Conservation (phyloP, 2,797 vertebrate genomes). For the Hippoglossus hippoglossus region DNA sequence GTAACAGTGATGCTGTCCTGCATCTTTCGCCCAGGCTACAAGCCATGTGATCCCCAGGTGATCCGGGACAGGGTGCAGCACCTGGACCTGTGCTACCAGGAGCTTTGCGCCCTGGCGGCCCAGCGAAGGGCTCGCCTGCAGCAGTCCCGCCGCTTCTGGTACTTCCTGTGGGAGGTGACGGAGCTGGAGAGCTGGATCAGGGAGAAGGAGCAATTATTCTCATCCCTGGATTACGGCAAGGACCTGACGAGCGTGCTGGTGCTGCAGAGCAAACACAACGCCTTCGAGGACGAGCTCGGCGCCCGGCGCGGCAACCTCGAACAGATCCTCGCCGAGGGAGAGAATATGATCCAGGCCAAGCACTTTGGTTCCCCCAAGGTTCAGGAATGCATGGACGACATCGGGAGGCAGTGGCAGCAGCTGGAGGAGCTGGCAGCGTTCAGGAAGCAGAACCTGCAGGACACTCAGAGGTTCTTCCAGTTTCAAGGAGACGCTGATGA, state of each 20-base stretch:
- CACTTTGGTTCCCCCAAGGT: constrained; percentile 87
- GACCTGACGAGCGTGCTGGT: constrained; percentile 93
- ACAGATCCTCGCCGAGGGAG: constrained; percentile 84
- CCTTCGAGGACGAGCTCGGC: constrained; percentile 93
- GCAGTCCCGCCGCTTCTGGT: constrained; percentile 93
- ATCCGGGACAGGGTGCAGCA: constrained; percentile 92
- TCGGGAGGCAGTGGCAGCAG: constrained; percentile 89
- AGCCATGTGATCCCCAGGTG: constrained; percentile 96
- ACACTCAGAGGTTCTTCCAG: constrained; percentile 94
- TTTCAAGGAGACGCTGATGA: constrained; percentile 95
- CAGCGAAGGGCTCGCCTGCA: constrained; percentile 88
- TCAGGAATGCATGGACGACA: constrained; percentile 82
- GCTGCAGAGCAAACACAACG: constrained; percentile 92
- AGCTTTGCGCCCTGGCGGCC: constrained; percentile 87
- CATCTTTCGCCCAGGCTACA: constrained; percentile 85
- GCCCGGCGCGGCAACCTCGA: constrained; percentile 86
- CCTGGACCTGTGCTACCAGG: constrained; percentile 90
- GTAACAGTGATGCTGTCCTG: not conserved
- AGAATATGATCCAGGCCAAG: constrained; percentile 85
- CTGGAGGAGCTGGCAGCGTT: constrained; percentile 93
- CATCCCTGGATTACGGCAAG: constrained; percentile 93
- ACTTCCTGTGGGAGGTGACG: constrained; percentile 94
- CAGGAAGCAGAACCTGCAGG: constrained; percentile 90
- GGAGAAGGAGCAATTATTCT: constrained; percentile 97
- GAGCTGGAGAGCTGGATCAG: constrained; percentile 96